Percentiles rank a stretch among this genome's conserved stretches.
phyloP scores from a whole-genome alignment of 1,140 invertebrate genomes.

The Drosophila chauvacae region DNA sequence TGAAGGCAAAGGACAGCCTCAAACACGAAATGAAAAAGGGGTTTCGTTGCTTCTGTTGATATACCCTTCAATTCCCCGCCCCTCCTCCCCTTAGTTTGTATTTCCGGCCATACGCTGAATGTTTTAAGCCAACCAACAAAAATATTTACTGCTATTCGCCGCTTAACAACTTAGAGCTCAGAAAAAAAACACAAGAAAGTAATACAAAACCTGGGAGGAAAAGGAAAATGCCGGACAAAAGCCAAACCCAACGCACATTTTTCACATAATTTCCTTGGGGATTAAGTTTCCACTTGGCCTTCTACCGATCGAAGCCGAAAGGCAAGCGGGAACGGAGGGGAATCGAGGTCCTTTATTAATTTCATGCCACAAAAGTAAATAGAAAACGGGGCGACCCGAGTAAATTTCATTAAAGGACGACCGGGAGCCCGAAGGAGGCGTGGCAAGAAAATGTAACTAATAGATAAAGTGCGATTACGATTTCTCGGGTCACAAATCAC shows the following conservation, averaged over 20 bases:
- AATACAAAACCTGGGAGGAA: slow-evolving; percentile 25
- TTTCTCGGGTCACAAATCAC: slow-evolving; percentile 75
- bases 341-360: slow-evolving; percentile 67
- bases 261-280: slow-evolving; percentile 81
- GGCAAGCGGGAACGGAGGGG: neutral
- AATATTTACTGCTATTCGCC: slow-evolving; percentile 69
- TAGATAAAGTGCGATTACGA: slow-evolving; percentile 76
- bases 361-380: slow-evolving; percentile 77
- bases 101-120: slow-evolving; percentile 50
- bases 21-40: slow-evolving; percentile 58
- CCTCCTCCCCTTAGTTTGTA: slow-evolving; percentile 12
- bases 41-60: slow-evolving; percentile 49
- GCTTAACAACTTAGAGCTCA: slow-evolving; percentile 62
- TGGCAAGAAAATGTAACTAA: slow-evolving; percentile 62
- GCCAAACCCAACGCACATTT: slow-evolving; percentile 72
- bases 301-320: slow-evolving; percentile 18
- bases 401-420: slow-evolving; percentile 76
- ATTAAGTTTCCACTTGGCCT: slow-evolving; percentile 79
- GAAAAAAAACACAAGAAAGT: slow-evolving; percentile 39
- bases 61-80: neutral
- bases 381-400: slow-evolving; percentile 66
- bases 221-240: slow-evolving; percentile 46
- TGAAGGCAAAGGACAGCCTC: slow-evolving; percentile 21
- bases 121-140: slow-evolving; percentile 49
- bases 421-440: slow-evolving; percentile 25